Conservation (phyloP, 2,113 vertebrate species). For the Sceloporus undulatus region DNA sequence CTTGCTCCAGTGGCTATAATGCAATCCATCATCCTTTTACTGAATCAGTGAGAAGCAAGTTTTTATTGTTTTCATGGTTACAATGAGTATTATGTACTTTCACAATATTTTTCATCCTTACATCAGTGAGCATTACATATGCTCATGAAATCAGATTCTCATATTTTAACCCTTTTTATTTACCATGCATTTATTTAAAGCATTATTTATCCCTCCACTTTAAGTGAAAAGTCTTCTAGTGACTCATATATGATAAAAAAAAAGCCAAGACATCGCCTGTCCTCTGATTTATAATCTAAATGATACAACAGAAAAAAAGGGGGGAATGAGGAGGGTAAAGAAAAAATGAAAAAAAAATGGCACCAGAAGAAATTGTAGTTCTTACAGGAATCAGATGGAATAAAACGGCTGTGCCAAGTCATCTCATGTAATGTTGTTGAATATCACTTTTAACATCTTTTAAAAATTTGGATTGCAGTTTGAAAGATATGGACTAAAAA, state of each 20-base stretch:
- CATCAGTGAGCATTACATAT: not conserved
- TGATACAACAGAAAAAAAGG: not conserved
- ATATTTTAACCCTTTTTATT: slow-evolving; percentile 9
- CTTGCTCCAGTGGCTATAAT: not conserved
- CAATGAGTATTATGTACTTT: not conserved
- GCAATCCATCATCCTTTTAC: slow-evolving; percentile 13
- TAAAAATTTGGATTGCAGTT: slow-evolving; percentile 10
- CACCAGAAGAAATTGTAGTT: not conserved
- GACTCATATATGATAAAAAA: not conserved
- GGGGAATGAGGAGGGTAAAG: not conserved
- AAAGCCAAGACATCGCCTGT: not conserved
- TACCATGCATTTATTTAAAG: not conserved
- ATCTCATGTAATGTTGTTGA: not conserved
- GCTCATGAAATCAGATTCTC: slow-evolving; percentile 1
- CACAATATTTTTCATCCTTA: slow-evolving; percentile 4
- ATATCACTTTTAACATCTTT: not conserved
- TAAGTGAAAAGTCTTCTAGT: not conserved
- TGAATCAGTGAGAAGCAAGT: not conserved
- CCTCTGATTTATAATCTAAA: not conserved
- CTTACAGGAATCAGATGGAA: not conserved
- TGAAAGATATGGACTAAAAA: not conserved
- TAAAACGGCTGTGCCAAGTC: not conserved
- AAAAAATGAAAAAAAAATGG: not conserved
- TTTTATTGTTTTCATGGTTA: slow-evolving; percentile 19
- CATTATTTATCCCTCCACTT: not conserved